Evolutionary conservation across 1,140 invertebrate species (phyloP).

Genomic region (Hycleus phaleratus): DNA sequence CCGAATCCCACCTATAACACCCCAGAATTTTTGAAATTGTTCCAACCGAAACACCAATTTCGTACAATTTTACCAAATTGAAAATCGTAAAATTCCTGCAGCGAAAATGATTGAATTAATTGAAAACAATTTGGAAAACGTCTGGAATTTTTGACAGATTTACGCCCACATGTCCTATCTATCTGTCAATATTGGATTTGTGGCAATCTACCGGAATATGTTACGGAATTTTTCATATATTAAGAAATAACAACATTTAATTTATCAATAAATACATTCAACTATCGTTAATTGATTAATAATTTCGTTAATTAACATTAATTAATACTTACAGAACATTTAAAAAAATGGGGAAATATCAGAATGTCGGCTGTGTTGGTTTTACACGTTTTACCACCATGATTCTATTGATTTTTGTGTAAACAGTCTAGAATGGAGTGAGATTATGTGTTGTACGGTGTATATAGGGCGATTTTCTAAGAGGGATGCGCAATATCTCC

Average conservation of each 20-base stretch:
- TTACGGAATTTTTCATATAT: conserved; percentile 18
- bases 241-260: conserved; percentile 22
- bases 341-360: background rate
- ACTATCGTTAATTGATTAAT: background rate
- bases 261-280: conserved; percentile 4
- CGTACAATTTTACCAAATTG: no score
- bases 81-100: no score
- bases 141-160: conserved; percentile 19
- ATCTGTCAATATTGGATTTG: conserved; percentile 2
- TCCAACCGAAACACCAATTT: no score
- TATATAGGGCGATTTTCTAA: no score
- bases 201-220: conserved; percentile 19
- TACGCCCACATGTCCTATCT: conserved; percentile 26
- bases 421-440: background rate
- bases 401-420: background rate
- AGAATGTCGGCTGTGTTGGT: background rate
- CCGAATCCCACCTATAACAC: background rate
- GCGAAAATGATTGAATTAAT: background rate
- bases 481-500: no score
- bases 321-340: background rate
- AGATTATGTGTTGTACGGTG: no score
- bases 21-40: background rate
- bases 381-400: background rate
- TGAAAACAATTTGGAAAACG: background rate
- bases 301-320: background rate